A percentile compares a stretch with the other conserved stretches of the same genome.
Conservation (phyloP, 2,113 vertebrate species). For the Atherinomorus stipes region DNA sequence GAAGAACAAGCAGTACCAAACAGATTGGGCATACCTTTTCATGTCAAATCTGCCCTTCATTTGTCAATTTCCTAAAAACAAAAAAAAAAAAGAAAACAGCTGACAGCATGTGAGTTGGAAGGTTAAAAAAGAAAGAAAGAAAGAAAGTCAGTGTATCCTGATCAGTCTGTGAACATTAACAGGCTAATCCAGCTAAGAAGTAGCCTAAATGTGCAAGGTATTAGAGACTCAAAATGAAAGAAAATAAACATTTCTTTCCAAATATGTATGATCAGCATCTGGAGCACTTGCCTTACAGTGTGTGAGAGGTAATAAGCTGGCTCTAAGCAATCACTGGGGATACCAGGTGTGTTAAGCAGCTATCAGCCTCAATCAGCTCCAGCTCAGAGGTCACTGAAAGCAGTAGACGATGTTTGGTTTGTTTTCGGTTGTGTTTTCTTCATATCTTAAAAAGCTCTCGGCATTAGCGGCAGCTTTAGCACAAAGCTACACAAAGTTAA, state of each 20-base stretch:
- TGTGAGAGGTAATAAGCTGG: too few species aligned
- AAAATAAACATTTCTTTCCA: constrained; percentile 2
- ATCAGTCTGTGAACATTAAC: constrained; percentile 9
- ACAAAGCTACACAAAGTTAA: too few species aligned
- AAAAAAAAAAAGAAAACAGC: too few species aligned
- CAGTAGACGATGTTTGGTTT: neutral
- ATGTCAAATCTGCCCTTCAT: too few species aligned
- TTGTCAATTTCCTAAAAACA: too few species aligned
- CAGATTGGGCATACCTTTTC: too few species aligned
- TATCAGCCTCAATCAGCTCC: neutral
- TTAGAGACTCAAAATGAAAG: neutral
- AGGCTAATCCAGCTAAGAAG: neutral
- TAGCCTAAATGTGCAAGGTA: neutral
- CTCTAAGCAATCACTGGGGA: too few species aligned
- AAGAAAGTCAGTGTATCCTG: too few species aligned
- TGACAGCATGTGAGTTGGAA: too few species aligned
- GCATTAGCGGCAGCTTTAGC: constrained; percentile 1
- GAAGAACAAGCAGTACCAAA: neutral
- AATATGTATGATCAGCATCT: constrained; percentile 12
- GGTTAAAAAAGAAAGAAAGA: too few species aligned
- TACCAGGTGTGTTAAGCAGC: neutral
- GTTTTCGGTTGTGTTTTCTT: constrained; percentile 7
- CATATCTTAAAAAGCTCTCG: neutral
- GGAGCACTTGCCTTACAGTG: neutral
- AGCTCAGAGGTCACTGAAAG: neutral